Conservation (phyloP, 1,140 invertebrate genomes). For the Anastatus disparis region DNA sequence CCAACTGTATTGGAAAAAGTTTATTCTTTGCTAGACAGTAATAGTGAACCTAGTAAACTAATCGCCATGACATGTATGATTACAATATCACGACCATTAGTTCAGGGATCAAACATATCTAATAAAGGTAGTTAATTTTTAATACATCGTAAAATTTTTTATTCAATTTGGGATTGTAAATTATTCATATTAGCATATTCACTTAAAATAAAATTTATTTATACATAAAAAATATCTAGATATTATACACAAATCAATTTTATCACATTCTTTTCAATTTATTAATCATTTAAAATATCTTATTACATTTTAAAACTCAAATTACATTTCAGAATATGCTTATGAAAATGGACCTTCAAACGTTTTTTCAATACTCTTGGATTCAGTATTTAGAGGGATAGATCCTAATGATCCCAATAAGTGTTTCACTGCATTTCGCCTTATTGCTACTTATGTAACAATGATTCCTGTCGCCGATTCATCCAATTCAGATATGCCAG, state of each 20-base stretch:
- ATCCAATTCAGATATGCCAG: constrained; percentile 75
- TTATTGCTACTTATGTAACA: constrained; percentile 80
- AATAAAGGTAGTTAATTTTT: constrained; percentile 51
- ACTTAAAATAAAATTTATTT: too few species aligned
- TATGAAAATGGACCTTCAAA: constrained; percentile 83
- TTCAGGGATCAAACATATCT: constrained; percentile 71
- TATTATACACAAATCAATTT: too few species aligned
- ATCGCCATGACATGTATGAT: constrained; percentile 76
- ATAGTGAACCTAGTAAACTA: constrained; percentile 47
- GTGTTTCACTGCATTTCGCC: constrained; percentile 81
- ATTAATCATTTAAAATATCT: too few species aligned
- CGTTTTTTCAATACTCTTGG: constrained; percentile 83
- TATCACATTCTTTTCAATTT: too few species aligned
- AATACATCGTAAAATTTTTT: neutral
- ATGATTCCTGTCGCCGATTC: constrained; percentile 87
- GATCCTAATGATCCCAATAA: constrained; percentile 92
- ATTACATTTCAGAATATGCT: constrained; percentile 54
- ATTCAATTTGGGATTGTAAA: too few species aligned
- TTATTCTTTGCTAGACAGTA: constrained; percentile 11
- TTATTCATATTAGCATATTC: too few species aligned
- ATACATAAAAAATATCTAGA: too few species aligned
- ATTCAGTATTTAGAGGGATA: constrained; percentile 85
- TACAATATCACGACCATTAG: constrained; percentile 76
- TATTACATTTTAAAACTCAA: too few species aligned
- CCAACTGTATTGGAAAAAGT: constrained; percentile 74